Evolutionary conservation across 2,888 invertebrate genomes (phyloP).

Genomic region (Amphimallon solstitiale): DNA sequence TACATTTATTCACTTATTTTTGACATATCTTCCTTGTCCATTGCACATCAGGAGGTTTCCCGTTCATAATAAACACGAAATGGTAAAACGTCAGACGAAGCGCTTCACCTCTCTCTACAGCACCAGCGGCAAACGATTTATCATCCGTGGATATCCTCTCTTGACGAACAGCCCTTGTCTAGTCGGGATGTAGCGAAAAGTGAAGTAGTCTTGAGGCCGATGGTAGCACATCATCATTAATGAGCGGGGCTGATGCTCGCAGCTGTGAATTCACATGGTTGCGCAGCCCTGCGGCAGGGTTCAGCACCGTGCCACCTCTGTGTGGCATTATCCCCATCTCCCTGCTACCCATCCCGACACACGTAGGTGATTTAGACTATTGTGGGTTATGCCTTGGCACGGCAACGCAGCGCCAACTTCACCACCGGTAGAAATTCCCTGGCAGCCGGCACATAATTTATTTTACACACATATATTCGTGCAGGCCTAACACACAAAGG

Average conservation of each 20-base stretch:
- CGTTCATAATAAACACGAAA: constrained; percentile 34
- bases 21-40: constrained; percentile 38
- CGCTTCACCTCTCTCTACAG: constrained; percentile 8
- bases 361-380: constrained; percentile 43
- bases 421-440: constrained; percentile 6
- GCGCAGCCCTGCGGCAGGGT: constrained; percentile 50
- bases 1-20: constrained; percentile 18
- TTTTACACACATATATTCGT: constrained; percentile 11
- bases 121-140: constrained; percentile 28
- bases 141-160: constrained; percentile 44
- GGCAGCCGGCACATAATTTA: constrained; percentile 16
- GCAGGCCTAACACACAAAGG: neutral
- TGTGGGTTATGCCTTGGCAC: constrained; percentile 24
- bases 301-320: constrained; percentile 34
- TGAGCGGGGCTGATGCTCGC: constrained; percentile 67
- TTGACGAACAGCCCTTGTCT: constrained; percentile 52
- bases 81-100: constrained; percentile 35
- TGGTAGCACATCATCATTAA: constrained; percentile 78
- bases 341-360: constrained; percentile 49
- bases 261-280: constrained; percentile 56
- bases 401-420: neutral
- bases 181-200: constrained; percentile 68
- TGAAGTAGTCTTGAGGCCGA: constrained; percentile 80
- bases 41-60: neutral
- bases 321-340: constrained; percentile 49